Evolutionary conservation across 1,140 invertebrate genomes (phyloP).

Genomic region (Formica selysi): DNA sequence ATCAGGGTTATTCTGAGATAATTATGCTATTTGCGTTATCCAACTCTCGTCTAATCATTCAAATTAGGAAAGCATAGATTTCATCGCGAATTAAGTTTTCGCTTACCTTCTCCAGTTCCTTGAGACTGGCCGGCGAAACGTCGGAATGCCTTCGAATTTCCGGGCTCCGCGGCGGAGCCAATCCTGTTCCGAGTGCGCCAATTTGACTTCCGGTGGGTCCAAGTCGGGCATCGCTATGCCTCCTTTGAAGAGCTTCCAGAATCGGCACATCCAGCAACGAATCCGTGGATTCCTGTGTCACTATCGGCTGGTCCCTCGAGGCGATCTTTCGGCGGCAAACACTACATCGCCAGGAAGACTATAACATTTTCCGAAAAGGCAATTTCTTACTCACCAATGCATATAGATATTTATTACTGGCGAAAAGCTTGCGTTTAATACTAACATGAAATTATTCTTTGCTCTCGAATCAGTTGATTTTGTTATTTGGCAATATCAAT

Average conservation of each 20-base stretch:
- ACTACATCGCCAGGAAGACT: slow-evolving; percentile 93
- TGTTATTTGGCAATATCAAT: neutral
- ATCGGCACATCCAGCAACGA: slow-evolving; percentile 92
- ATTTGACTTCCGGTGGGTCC: slow-evolving; percentile 86
- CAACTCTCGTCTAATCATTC: neutral
- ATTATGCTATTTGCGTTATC: neutral
- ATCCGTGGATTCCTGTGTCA: slow-evolving; percentile 92
- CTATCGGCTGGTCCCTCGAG: slow-evolving; percentile 89
- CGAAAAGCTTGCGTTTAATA: neutral
- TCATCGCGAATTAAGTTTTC: neutral
- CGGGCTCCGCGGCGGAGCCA: slow-evolving; percentile 92
- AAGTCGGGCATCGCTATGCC: slow-evolving; percentile 93
- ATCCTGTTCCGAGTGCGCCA: slow-evolving; percentile 85
- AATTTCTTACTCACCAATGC: neutral
- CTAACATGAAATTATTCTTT: neutral
- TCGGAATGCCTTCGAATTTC: slow-evolving; percentile 93
- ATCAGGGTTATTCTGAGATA: neutral
- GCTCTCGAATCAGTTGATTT: neutral
- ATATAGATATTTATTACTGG: neutral
- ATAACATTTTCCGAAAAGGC: slow-evolving; percentile 62
- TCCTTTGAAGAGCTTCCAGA: slow-evolving; percentile 90
- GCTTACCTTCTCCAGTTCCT: slow-evolving; percentile 93
- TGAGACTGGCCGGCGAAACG: slow-evolving; percentile 93
- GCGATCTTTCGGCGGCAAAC: slow-evolving; percentile 93
- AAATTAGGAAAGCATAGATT: neutral